phyloP scores from a whole-genome alignment of 2,113 vertebrate genomes.

The Sceloporus undulatus region DNA sequence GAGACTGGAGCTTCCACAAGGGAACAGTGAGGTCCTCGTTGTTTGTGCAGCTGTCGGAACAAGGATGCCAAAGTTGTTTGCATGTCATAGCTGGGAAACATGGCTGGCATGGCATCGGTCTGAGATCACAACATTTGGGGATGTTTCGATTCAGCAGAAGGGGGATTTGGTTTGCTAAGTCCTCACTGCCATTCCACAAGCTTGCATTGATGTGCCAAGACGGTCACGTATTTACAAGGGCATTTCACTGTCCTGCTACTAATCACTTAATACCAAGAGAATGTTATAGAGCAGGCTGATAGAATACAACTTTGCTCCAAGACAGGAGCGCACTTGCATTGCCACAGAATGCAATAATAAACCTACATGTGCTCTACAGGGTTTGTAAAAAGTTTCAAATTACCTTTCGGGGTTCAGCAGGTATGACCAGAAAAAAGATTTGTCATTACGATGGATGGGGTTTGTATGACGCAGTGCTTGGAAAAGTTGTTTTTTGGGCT shows the following conservation, averaged over 20 bases:
- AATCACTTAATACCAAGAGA: background rate
- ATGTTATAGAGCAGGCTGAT: background rate
- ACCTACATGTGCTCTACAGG: background rate
- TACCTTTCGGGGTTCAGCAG: background rate
- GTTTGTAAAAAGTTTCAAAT: too few relatives aligned
- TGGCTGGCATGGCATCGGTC: background rate
- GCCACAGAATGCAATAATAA: background rate
- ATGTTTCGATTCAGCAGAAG: background rate
- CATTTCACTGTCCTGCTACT: background rate
- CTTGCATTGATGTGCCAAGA: background rate
- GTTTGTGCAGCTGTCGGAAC: constrained; percentile 15
- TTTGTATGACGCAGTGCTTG: too few relatives aligned
- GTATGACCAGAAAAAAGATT: background rate
- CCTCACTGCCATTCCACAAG: background rate
- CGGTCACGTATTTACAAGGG: background rate
- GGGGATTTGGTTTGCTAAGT: background rate
- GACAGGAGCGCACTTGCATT: background rate
- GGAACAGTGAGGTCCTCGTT: background rate
- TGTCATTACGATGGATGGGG: too few relatives aligned
- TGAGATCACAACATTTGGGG: background rate
- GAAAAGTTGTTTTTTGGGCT: background rate
- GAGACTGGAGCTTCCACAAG: background rate
- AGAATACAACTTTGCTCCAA: background rate
- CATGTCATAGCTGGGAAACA: background rate
- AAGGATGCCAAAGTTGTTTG: background rate